Conservation (phyloP, 2,113 vertebrate species). For the Mus pahari region DNA sequence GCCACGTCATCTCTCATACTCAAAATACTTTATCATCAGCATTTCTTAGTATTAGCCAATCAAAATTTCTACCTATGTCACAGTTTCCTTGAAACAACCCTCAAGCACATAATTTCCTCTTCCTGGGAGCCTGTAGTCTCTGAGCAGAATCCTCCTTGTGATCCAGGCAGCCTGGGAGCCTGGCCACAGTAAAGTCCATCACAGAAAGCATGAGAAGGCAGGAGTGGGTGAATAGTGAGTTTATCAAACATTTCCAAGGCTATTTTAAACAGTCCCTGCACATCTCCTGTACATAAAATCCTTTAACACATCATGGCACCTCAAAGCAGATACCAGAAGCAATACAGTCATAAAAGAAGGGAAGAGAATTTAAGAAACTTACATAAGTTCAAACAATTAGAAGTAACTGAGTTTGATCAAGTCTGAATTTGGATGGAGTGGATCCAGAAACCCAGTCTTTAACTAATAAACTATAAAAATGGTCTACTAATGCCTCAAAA, state of each 20-base stretch:
- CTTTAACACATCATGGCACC: background rate
- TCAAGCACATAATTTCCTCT: background rate
- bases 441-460: background rate
- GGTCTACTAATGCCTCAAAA: background rate
- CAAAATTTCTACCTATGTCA: background rate
- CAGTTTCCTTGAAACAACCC: background rate
- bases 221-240: background rate
- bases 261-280: background rate
- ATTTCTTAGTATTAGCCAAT: background rate
- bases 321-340: background rate
- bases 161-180: background rate
- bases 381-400: background rate
- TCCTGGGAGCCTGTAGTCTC: background rate
- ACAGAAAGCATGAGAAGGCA: background rate
- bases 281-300: background rate
- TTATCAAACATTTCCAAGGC: background rate
- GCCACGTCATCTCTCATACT: rapidly evolving
- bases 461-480: background rate
- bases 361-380: background rate
- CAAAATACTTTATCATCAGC: background rate
- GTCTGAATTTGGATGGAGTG: conserved; percentile 1
- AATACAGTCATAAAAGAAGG: background rate
- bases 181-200: background rate
- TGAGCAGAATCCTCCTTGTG: background rate
- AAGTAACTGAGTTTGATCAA: background rate